Percentiles rank a stretch among this genome's conserved stretches.
Evolutionary conservation across 2,113 vertebrate genomes (phyloP).

Genomic region (Sminthopsis crassicaudata): DNA sequence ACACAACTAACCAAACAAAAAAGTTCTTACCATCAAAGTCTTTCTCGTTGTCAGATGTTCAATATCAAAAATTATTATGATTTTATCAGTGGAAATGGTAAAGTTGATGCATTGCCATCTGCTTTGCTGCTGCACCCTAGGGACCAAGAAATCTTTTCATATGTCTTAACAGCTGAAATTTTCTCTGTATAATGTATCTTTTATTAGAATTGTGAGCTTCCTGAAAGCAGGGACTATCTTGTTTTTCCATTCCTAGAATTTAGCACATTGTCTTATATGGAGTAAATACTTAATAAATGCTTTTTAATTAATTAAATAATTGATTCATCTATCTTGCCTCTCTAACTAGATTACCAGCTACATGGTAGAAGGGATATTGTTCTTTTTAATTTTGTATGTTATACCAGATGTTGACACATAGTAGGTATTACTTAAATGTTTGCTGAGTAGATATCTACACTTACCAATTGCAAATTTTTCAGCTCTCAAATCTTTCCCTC

Average conservation of each 20-base stretch:
- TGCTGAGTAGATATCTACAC: neutral
- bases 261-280: neutral
- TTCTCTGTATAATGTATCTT: neutral
- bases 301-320: neutral
- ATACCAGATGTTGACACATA: neutral
- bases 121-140: neutral
- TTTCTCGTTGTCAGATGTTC: neutral
- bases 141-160: neutral
- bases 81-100: neutral
- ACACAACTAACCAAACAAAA: no score
- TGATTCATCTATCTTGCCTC: neutral
- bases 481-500: neutral
- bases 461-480: neutral
- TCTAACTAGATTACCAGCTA: neutral
- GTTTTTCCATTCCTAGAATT: neutral
- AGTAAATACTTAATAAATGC: neutral
- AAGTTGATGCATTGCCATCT: neutral
- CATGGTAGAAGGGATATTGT: neutral
- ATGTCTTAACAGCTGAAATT: neutral
- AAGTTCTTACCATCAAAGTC: neutral
- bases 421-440: neutral
- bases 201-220: neutral
- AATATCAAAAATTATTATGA: neutral
- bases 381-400: neutral
- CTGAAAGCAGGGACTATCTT: neutral